Conservation (phyloP, 2,113 vertebrate genomes). For the Poecilia latipinna region DNA sequence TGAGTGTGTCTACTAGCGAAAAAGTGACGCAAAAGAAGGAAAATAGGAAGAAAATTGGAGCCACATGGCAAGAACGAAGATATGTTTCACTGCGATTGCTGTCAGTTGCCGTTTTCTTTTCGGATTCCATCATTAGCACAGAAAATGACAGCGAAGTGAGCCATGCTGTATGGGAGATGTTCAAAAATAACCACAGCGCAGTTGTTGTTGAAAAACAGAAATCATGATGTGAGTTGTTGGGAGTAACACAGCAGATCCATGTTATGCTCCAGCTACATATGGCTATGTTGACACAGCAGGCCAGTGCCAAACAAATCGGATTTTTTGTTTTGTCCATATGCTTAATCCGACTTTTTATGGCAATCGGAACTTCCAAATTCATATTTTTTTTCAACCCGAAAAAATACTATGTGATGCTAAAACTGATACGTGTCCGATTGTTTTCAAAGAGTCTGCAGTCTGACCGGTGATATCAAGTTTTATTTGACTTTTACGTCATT, state of each 20-base stretch:
- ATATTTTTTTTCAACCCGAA: too few species aligned
- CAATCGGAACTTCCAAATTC: too few species aligned
- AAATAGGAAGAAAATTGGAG: background rate
- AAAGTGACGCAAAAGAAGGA: background rate
- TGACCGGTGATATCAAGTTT: too few species aligned
- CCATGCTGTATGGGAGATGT: slow-evolving; percentile 4
- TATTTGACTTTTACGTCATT: too few species aligned
- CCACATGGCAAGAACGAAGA: background rate
- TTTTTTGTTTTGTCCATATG: too few species aligned
- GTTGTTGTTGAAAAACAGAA: slow-evolving; percentile 13
- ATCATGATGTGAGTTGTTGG: slow-evolving; percentile 24
- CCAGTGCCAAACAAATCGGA: too few species aligned
- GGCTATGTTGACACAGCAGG: too few species aligned
- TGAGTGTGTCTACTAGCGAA: slow-evolving; percentile 22
- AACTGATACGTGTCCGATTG: too few species aligned
- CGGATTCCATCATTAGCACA: background rate
- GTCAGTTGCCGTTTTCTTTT: background rate
- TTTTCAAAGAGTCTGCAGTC: too few species aligned
- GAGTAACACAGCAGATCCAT: slow-evolving; percentile 23
- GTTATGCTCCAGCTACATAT: slow-evolving; percentile 5
- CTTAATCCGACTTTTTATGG: too few species aligned
- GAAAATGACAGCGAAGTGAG: slow-evolving; percentile 34
- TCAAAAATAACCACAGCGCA: slow-evolving; percentile 19
- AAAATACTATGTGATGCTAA: too few species aligned
- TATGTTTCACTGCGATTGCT: background rate